Base-by-base conservation (phyloP, 37 sponge, comb jelly and placozoan species). In the Chondrilla cf. caribensis region DNA sequence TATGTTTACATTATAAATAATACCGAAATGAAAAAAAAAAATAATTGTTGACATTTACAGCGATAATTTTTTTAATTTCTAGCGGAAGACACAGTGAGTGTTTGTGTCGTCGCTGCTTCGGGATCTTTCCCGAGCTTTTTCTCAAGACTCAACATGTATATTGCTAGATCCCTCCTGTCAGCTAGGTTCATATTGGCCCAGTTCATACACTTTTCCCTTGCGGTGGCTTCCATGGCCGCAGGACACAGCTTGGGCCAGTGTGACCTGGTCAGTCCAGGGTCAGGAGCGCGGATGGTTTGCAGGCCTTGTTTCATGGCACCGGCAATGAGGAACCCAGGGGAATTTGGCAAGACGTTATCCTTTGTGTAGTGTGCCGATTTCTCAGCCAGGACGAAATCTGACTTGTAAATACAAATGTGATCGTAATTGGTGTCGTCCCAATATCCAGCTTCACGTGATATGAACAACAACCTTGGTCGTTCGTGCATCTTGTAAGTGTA, bases 271-370 rank as follows among this genome's bases (percentile, higher is more conserved):
- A 73, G 44, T 0, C 76, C 76, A 1, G 76, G 76, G 25, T 73
- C 76, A 21, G 76, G 76, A 37, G 76, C 76, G 38, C 76, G 29
- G 0, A 73, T 5, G 18, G 36, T 40, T 43, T 73, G 76, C 2
- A 73, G 41, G 18, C 76, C 76, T 6, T 73, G 76, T 37, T 73
- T 73, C 76, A 73, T 73, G 76, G 41, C 76, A 19, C 76, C 76
- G 36, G 76, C 76, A 4, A 73, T n/a, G 22, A 73, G 41, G 8
- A 36, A 40, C 25, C 18, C 76, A 2, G 76, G 44, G 25, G 38
- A 36, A n/a, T 42, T 24, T 2, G 41, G 76, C 2, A 43, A 37
- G 15, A 42, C 9, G 41, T 37, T 38, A 1, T 21, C 44, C 2
- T 73, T n/a, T 19, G 25, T 43, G 1, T 39, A 14, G 14, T 73